Base-by-base conservation (phyloP, 2,113 vertebrate species). In the Sander lucioperca region DNA sequence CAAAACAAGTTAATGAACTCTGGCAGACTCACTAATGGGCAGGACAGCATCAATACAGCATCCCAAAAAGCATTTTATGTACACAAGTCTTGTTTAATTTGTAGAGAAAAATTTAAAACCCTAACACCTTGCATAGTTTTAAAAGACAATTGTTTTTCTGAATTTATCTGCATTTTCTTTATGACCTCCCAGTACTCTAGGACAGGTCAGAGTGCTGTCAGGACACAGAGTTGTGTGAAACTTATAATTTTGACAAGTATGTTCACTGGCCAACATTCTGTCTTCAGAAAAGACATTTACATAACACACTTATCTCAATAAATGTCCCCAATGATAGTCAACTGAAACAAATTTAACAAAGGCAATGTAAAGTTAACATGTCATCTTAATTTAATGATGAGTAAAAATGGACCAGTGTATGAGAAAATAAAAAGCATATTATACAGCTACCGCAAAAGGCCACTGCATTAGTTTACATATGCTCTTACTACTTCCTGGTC, bases 401-500 rank as follows among this genome's bases (percentile, higher is more conserved):
- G 16, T 1, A 25, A 53, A 53, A 36, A 27, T 9, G 0, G 27
- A 15, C 51, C 7, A 23, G 25, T 15, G 10, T 25, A 3, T 6
- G 10, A 77, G 0, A 30, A n/a, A 30, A 30, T 8, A 9, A 21
- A 59, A 58, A 11, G 47, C 5, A 10, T 6, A 39, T 47, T 12
- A 39, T 0, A 36, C n/a, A 50, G 5, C 10, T 39, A 53, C 5
- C 12, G 54, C 25, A 63, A 18, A 51, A 21, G 10, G 2, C 7
- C 8, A n/a, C 16, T 30, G 16, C 3, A 62, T 74, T 36, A 45
- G 70, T 70, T 84, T 64, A 65, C 45, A 48, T 43, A 47, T 48
- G 1, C 23, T 48, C 39, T 15, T 21, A 80, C 70, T 23, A 80
- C 70, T 83, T 86, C 77, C 80, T 80, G 76, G 10, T 14, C 5